Conservation (phyloP, 1,140 invertebrate species). For the Danaus plexippus region DNA sequence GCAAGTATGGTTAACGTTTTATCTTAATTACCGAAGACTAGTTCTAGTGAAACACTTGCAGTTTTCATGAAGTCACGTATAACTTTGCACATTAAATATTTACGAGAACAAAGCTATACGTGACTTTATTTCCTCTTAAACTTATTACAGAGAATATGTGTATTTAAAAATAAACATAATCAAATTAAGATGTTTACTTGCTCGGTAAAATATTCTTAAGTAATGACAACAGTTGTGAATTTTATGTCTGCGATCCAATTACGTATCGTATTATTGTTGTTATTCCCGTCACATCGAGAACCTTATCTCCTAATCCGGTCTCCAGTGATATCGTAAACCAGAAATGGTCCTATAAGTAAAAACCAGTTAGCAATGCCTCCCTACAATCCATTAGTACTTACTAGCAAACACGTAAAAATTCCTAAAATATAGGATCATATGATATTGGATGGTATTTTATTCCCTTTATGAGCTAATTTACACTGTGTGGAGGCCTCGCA, state of each 20-base stretch:
- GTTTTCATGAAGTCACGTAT: too few relatives aligned
- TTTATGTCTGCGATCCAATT: slow-evolving; percentile 50
- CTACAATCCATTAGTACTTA: slow-evolving; percentile 25
- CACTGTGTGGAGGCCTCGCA: slow-evolving; percentile 6
- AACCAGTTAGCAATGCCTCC: slow-evolving; percentile 54
- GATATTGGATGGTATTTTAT: slow-evolving; percentile 11
- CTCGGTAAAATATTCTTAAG: slow-evolving; percentile 26
- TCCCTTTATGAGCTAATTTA: slow-evolving; percentile 20
- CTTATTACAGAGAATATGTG: too few relatives aligned
- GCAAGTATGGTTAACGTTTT: neutral
- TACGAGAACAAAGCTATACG: too few relatives aligned
- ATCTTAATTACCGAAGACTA: too few relatives aligned
- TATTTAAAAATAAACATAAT: too few relatives aligned
- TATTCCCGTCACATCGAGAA: slow-evolving; percentile 52
- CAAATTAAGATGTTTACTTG: slow-evolving; percentile 17
- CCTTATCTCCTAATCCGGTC: slow-evolving; percentile 65
- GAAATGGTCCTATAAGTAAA: slow-evolving; percentile 54
- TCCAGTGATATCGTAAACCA: slow-evolving; percentile 60
- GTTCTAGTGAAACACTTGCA: too few relatives aligned
- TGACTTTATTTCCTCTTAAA: too few relatives aligned
- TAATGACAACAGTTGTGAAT: slow-evolving; percentile 42
- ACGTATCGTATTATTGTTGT: slow-evolving; percentile 53
- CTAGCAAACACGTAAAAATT: slow-evolving; percentile 39
- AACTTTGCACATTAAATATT: too few relatives aligned
- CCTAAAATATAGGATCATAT: slow-evolving; percentile 13